Conservation (phyloP, 2,113 vertebrate genomes). For the Gadus macrocephalus region DNA sequence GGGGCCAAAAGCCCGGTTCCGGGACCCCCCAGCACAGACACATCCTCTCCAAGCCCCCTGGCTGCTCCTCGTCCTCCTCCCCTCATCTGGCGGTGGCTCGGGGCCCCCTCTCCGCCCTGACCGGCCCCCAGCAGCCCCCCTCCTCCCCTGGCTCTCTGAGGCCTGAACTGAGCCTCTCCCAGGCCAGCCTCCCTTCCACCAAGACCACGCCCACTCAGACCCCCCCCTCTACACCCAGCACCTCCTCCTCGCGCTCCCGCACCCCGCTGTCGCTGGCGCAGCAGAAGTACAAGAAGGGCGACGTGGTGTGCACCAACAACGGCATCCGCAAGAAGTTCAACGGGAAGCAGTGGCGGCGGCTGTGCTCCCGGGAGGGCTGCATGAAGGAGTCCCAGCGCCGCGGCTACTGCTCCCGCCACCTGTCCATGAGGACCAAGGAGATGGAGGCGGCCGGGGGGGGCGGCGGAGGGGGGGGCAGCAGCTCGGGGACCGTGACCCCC, state of each 20-base stretch:
- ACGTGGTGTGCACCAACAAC: slow-evolving; percentile 89
- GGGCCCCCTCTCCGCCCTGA: slow-evolving; percentile 46
- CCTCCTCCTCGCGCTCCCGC: slow-evolving; percentile 76
- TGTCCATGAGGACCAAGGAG: slow-evolving; percentile 92
- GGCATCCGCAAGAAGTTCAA: slow-evolving; percentile 94
- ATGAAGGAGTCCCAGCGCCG: slow-evolving; percentile 92
- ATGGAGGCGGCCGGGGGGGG: slow-evolving; percentile 78
- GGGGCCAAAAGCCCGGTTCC: slow-evolving; percentile 33
- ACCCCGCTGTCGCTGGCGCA: slow-evolving; percentile 81
- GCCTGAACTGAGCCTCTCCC: slow-evolving; percentile 45
- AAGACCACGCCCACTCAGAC: slow-evolving; percentile 63
- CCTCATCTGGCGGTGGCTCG: slow-evolving; percentile 59
- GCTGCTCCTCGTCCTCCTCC: slow-evolving; percentile 53
- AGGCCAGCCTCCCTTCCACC: slow-evolving; percentile 58
- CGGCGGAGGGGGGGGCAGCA: slow-evolving; percentile 64
- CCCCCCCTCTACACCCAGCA: slow-evolving; percentile 57
- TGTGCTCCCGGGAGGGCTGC: slow-evolving; percentile 89
- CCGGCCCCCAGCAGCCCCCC: slow-evolving; percentile 48
- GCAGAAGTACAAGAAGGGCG: slow-evolving; percentile 91
- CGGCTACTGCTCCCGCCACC: slow-evolving; percentile 88
- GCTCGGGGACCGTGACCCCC: slow-evolving; percentile 74
- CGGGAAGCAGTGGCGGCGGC: slow-evolving; percentile 90
- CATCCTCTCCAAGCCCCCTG: slow-evolving; percentile 64
- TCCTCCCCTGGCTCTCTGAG: slow-evolving; percentile 39
- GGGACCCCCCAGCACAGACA: slow-evolving; percentile 55